Conservation (phyloP, 2,797 vertebrate species). For the Crax fasciolata region DNA sequence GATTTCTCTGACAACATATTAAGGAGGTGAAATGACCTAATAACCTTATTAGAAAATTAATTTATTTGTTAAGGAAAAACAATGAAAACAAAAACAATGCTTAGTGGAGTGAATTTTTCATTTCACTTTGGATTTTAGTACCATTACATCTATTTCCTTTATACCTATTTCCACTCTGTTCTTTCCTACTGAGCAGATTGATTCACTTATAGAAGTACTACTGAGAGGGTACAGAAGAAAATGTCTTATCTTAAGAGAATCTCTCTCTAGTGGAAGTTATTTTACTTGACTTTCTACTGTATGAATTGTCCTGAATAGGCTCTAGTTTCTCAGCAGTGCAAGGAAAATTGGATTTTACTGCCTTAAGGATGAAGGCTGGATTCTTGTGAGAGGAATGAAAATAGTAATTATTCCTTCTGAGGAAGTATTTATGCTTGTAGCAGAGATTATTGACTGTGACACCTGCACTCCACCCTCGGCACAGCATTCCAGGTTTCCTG, state of each 20-base stretch:
- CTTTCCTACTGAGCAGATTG: background rate
- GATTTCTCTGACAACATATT: background rate
- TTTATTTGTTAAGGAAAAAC: background rate
- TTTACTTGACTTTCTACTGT: background rate
- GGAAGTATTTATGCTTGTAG: background rate
- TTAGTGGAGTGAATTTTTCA: background rate
- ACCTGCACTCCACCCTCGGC: rapidly evolving
- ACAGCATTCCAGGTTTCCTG: background rate
- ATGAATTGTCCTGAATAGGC: background rate
- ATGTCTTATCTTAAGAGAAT: background rate
- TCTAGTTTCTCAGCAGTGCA: background rate
- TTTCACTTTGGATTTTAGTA: background rate
- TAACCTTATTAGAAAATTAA: background rate
- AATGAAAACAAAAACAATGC: background rate
- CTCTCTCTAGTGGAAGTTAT: background rate
- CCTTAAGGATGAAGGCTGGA: background rate
- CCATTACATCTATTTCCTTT: background rate
- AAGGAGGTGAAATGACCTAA: background rate
- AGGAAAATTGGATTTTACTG: background rate
- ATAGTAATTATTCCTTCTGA: background rate
- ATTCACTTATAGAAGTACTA: background rate
- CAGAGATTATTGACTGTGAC: background rate
- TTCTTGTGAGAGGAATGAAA: background rate
- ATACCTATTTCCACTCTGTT: background rate
- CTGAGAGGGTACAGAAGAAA: background rate